Conservation (phyloP, 2,888 invertebrate genomes). For the Euproctis similis region DNA sequence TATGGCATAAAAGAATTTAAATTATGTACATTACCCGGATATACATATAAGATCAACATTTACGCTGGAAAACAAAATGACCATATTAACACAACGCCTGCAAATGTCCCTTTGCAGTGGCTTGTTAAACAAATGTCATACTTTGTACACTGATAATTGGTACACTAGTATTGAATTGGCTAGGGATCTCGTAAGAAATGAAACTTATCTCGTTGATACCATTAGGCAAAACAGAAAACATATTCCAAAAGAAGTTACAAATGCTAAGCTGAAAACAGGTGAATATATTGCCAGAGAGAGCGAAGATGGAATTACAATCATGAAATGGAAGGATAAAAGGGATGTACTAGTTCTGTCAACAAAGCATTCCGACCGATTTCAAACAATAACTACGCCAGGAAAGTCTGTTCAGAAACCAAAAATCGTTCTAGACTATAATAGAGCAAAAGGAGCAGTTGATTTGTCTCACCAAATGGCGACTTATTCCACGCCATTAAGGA, state of each 20-base stretch:
- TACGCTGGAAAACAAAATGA: conserved; percentile 18
- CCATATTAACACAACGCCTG: conserved; percentile 13
- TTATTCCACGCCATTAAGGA: conserved; percentile 19
- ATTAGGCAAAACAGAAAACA: conserved; percentile 1
- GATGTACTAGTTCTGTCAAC: conserved; percentile 13
- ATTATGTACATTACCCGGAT: conserved; percentile 10
- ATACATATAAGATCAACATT: conserved; percentile 13
- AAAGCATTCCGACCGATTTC: conserved; percentile 12
- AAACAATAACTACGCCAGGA: conserved; percentile 11
- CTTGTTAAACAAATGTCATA: conserved; percentile 14
- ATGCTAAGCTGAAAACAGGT: conserved; percentile 1
- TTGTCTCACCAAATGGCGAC: conserved; percentile 24
- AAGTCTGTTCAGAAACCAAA: conserved; percentile 10
- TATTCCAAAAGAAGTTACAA: conserved; percentile 1
- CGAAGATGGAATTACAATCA: conserved; percentile 8
- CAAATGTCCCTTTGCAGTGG: conserved; percentile 14
- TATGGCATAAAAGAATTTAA: no score
- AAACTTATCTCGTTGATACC: conserved; percentile 1
- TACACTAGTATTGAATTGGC: no score
- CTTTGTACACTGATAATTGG: conserved; percentile 7
- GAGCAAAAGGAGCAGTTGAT: conserved; percentile 21
- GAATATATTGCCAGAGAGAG: conserved; percentile 1
- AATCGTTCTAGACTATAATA: conserved; percentile 20
- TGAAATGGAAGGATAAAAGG: conserved; percentile 27
- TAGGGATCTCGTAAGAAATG: background rate